Conservation (phyloP, 2,888 invertebrate species). For the Cantharis nigra region DNA sequence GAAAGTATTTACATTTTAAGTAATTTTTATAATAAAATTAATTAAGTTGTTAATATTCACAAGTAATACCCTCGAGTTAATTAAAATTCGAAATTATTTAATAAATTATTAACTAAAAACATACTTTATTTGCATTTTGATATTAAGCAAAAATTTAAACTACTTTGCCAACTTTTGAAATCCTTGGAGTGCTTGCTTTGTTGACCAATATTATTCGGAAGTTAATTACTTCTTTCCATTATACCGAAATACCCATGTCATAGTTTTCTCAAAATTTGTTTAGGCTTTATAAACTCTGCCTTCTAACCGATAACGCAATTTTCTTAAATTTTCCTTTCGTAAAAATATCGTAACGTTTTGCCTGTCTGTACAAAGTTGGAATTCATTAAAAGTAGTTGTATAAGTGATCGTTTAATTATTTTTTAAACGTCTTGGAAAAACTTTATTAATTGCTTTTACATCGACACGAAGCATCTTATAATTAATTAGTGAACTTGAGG, state of each 20-base stretch:
- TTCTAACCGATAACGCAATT: neutral
- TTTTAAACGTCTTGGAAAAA: neutral
- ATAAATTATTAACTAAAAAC: neutral
- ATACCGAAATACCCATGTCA: neutral
- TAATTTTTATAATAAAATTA: neutral
- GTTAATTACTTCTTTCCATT: neutral
- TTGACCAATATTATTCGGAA: neutral
- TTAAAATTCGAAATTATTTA: neutral
- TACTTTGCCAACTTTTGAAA: neutral
- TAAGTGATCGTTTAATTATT: neutral
- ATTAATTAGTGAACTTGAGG: slow-evolving; percentile 1
- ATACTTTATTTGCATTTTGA: neutral
- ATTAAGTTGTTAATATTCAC: neutral
- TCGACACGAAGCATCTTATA: neutral
- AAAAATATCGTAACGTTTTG: neutral
- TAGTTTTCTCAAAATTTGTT: neutral
- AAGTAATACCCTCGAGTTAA: neutral
- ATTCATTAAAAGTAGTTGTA: neutral
- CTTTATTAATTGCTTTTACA: neutral
- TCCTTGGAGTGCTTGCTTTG: neutral
- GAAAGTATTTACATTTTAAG: neutral
- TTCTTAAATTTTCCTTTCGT: neutral
- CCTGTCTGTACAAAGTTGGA: neutral
- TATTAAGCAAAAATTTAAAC: neutral
- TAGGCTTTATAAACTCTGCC: neutral